A percentile compares a stretch with the other conserved stretches of the same genome.
Conservation (phyloP, 2,888 invertebrate species). For the Pogonocherus hispidulus region DNA sequence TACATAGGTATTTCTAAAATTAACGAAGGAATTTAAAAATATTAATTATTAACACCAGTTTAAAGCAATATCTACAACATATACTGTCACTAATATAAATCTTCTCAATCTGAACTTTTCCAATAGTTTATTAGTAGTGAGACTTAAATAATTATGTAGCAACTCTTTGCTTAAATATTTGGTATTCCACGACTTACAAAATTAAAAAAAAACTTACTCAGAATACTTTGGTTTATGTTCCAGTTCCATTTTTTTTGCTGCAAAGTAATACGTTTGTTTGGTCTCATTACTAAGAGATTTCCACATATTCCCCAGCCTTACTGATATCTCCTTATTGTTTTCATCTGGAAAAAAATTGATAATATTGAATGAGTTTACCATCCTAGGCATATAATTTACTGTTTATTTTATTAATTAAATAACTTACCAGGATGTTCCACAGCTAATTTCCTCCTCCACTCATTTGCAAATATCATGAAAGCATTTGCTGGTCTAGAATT, state of each 20-base stretch:
- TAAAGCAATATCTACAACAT: too few species aligned
- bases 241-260: conserved; percentile 66
- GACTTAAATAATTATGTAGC: too few species aligned
- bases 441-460: conserved; percentile 69
- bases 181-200: not conserved
- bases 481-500: conserved; percentile 68
- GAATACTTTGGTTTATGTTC: conserved; percentile 69
- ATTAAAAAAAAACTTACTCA: conserved; percentile 47
- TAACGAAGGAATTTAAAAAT: too few species aligned
- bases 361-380: not conserved
- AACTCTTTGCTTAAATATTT: not conserved
- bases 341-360: conserved; percentile 63
- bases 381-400: too few species aligned
- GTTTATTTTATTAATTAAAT: not conserved
- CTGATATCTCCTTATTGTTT: conserved; percentile 70
- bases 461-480: conserved; percentile 71
- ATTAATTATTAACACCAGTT: too few species aligned
- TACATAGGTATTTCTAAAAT: too few species aligned
- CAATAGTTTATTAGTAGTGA: too few species aligned
- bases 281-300: conserved; percentile 66
- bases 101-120: too few species aligned
- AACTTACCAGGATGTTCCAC: conserved; percentile 65
- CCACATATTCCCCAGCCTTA: conserved; percentile 70
- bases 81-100: too few species aligned
- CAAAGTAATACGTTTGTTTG: conserved; percentile 67